Base-by-base conservation (phyloP, 2,888 invertebrate species). In the Adelphocoris suturalis region DNA sequence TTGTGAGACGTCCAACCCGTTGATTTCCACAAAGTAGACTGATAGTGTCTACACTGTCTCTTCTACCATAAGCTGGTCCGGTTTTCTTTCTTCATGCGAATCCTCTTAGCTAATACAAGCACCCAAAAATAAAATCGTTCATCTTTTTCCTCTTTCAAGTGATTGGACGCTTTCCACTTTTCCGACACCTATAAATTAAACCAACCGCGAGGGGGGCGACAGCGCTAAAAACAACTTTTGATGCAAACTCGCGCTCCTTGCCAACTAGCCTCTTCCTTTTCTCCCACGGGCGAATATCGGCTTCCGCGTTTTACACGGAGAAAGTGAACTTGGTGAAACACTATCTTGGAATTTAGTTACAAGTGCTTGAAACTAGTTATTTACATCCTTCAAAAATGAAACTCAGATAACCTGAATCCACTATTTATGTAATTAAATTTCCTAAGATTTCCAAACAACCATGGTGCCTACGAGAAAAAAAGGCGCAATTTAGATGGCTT, bases 81-180 rank as follows among this genome's bases (percentile, higher is more conserved):
- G 2, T 68, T 68, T 68, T 68, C 68, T 27, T 23, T 23, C 27
- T 19, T 68, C 68, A 68, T 19, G 12, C 68, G 0, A 23, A 23
- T 68, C 27, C 68, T 68, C 68, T 68, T 57, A 68, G 68, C 68
- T n/a, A 19, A 61, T 19, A 19, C 61, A 68, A 12, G n/a, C 23
- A 23, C 2, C 2, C 23, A 19, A 19, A 68, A 68, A 68, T 23
- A 68, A 68, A 68, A 23, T 68, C 68, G 19, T 27, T 68, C 68
- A 19, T 68, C 68, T 23, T 68, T 68, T 68, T 23, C 68, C 68
- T 7, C 68, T 68, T 68, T 68, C 68, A 68, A 68, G 68, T 68
- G 68, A 68, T 68, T 68, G 68, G 68, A 68, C 19, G 68, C 68
- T 68, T 68, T 68, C 68, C 68, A 68, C 68, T 68, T 68, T 68